Base-by-base conservation (phyloP, 1,140 invertebrate genomes). In the Pseudobourletiella spinata region DNA sequence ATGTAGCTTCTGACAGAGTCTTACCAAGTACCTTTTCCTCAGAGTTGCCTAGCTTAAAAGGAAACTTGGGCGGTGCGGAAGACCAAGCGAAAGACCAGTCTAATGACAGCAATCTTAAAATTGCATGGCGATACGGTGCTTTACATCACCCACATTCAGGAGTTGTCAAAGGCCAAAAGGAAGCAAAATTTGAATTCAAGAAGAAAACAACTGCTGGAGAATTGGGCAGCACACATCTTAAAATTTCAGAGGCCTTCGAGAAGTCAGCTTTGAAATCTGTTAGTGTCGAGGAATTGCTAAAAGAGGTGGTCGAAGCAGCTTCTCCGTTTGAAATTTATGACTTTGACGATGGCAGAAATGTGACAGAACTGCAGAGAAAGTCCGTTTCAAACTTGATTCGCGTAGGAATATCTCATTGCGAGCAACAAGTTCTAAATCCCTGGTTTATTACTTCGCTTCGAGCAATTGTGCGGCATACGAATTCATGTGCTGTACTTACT, bases 341-440 rank as follows among this genome's bases (percentile, higher is more conserved):
- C 0, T 25, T n/a, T 26, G 35, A 35, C 15, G 20, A n/a, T n/a
- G n/a, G n/a, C n/a, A n/a, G n/a, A n/a, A n/a, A n/a, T n/a, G n/a
- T n/a, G n/a, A n/a, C n/a, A n/a, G n/a, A n/a, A n/a, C n/a, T n/a
- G n/a, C n/a, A 48, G 26, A 32, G 3, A 3, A 61, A 54, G 50
- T 25, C 15, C 18, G 42, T 57, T 16, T 60, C 20, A 22, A 63
- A 63, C 25, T 25, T 68, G 2, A 8, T 63, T 14, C 20, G 67
- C 35, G 62, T 69, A 4, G 64, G 25, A 1, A 46, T 69, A 39
- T 69, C 67, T 48, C 64, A 69, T 59, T 69, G 63, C 26, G 56
- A 69, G 25, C 46, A 64, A 25, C 56, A 62, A 30, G 28, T 63
- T 18, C 50, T 66, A 18, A n/a, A 28, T 30, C 44, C 51, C 14